A percentile compares a stretch with the other conserved stretches of the same genome.
Evolutionary conservation across 2,113 vertebrate species (phyloP).

Genomic region (Otis tarda): DNA sequence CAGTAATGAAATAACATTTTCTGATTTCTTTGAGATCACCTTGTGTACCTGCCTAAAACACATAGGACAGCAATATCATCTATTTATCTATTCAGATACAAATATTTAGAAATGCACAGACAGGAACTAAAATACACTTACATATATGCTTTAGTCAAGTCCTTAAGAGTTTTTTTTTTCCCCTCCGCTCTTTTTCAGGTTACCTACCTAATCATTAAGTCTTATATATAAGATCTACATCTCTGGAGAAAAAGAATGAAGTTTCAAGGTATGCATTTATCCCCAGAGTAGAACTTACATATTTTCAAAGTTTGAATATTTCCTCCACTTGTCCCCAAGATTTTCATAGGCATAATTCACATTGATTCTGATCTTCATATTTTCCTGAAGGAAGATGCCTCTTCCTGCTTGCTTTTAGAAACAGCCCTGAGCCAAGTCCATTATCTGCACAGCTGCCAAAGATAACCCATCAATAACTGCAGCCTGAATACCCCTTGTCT

Average conservation of each 20-base stretch:
- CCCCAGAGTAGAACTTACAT: fast-evolving
- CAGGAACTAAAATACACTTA: background rate
- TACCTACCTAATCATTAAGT: background rate
- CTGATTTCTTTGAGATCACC: background rate
- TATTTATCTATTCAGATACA: background rate
- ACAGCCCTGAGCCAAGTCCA: background rate
- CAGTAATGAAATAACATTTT: background rate
- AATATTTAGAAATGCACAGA: background rate
- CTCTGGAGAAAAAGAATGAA: background rate
- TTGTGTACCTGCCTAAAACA: background rate
- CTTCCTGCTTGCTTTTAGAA: background rate
- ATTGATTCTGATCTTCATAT: fast-evolving
- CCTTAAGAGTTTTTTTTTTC: background rate
- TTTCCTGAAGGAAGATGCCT: background rate
- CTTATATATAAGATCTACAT: background rate
- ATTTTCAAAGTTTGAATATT: background rate
- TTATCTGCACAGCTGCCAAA: background rate
- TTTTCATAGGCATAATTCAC: background rate
- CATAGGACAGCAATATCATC: background rate
- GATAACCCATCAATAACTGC: background rate
- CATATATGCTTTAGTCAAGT: background rate
- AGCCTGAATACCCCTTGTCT: background rate
- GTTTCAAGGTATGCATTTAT: background rate
- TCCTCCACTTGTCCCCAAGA: background rate
- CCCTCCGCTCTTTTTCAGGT: background rate